A percentile compares a stretch with the other conserved stretches of the same genome.
Evolutionary conservation across 2,888 invertebrate species (phyloP).

Genomic region (Yponomeuta cagnagella): DNA sequence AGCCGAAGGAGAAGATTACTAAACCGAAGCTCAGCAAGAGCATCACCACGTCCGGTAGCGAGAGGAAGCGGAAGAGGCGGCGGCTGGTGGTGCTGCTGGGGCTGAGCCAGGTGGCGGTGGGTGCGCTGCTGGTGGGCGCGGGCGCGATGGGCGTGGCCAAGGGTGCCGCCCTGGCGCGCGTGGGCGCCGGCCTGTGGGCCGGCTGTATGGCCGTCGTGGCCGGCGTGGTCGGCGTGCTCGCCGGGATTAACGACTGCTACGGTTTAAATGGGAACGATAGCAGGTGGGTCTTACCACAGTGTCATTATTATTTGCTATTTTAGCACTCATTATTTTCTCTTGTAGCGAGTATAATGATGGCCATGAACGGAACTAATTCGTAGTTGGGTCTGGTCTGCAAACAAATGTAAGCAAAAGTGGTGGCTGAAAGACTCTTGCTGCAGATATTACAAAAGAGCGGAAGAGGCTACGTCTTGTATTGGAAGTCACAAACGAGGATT

Average conservation of each 20-base stretch:
- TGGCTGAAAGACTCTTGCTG: too few relatives aligned
- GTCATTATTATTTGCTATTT: neutral
- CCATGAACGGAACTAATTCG: too few relatives aligned
- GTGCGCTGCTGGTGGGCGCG: slow-evolving; percentile 77
- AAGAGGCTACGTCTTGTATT: neutral
- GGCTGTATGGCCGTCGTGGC: slow-evolving; percentile 79
- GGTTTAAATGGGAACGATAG: slow-evolving; percentile 43
- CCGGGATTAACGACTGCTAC: slow-evolving; percentile 76
- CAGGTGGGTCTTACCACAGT: slow-evolving; percentile 38
- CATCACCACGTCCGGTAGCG: slow-evolving; percentile 49
- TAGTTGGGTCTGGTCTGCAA: neutral
- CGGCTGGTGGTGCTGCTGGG: slow-evolving; percentile 72
- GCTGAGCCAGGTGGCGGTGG: slow-evolving; percentile 77
- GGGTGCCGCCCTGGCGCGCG: slow-evolving; percentile 73
- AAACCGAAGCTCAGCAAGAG: slow-evolving; percentile 58
- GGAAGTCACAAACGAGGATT: neutral
- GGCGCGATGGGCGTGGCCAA: slow-evolving; percentile 79
- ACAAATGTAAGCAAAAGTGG: neutral
- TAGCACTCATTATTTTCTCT: neutral
- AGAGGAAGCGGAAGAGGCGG: slow-evolving; percentile 33
- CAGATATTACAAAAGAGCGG: too few relatives aligned
- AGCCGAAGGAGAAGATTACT: slow-evolving; percentile 35
- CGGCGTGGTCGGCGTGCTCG: slow-evolving; percentile 78
- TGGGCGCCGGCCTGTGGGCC: slow-evolving; percentile 81
- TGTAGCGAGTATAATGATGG: neutral